Evolutionary conservation across 2,888 invertebrate genomes (phyloP), one percentile per base, ranked within the genome.

Genomic region (Scaptomyza flava): DNA sequence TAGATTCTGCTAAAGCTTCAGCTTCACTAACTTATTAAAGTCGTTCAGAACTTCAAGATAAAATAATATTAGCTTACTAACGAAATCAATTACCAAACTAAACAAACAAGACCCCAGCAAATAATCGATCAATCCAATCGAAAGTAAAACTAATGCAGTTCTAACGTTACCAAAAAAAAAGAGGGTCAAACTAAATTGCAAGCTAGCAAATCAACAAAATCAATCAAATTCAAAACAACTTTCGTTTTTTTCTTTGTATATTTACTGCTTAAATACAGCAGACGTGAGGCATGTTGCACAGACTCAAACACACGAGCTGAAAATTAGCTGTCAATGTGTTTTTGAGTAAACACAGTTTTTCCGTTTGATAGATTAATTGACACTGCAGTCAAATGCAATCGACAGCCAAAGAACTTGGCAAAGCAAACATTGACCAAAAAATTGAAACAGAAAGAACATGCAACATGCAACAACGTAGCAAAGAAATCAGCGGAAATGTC

Each of bases 401-500:
- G 53, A 48, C 60, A 38, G 52, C 45, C 45, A 34, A 41, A 31
- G 45, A 73, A 62, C 59, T 64, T 36, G 53, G 41, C 51, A 77
- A 72, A 79, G 41, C 51, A 77, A 72, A 79, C 62, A 58, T 60
- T 66, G 56, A 57, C 57, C 57, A 60, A 17, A 58, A 58, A 36
- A 34, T 9, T 50, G 42, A 17, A 43, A 43, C n/a, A 7, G 23
- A n/a, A 14, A 8, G 51, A 14, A 27, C 27, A 38, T 51, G 36
- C 38, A 60, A 53, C 62, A 62, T 38, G 56, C 50, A 54, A 27
- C 36, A 43, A 27, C n/a, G 43, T 33, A 50, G 68, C 62, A 74
- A 74, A 72, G 84, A 85, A 82, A 79, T 85, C 82, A 85, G 65
- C 87, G 86, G 86, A 86, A 86, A 86, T 87, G 86, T 87, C 86